A percentile compares a stretch with the other conserved stretches of the same genome.
Evolutionary conservation across 1,140 invertebrate genomes (phyloP).

Genomic region (Pseudomyrmex concolor): DNA sequence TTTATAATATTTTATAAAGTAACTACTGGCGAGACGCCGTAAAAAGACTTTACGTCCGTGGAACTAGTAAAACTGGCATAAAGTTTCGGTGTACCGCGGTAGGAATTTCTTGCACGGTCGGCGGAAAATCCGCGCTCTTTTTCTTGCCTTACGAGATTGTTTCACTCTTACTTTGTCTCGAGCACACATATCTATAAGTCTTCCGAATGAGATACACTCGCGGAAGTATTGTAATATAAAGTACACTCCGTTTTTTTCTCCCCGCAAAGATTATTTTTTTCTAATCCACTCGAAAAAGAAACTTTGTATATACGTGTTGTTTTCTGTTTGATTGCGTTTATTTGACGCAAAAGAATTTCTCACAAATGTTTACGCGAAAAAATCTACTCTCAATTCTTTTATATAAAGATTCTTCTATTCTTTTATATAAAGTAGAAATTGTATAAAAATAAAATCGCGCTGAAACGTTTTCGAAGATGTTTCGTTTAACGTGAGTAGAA

Average conservation of each 20-base stretch:
- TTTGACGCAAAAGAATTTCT: not conserved
- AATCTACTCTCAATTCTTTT: no score
- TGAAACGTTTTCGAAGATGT: not conserved
- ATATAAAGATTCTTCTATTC: no score
- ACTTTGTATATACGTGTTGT: not conserved
- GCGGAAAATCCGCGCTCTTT: slow-evolving; percentile 52
- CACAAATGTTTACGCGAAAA: no score
- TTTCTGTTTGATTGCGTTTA: slow-evolving; percentile 15
- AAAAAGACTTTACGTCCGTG: slow-evolving; percentile 53
- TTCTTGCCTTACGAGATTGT: slow-evolving; percentile 27
- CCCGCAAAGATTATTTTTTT: slow-evolving; percentile 42
- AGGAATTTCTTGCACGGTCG: slow-evolving; percentile 54
- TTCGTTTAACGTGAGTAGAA: not conserved
- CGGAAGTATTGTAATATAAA: slow-evolving; percentile 40
- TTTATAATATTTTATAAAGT: slow-evolving; percentile 59
- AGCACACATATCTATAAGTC: slow-evolving; percentile 54
- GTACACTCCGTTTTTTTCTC: not conserved
- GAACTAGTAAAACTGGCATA: slow-evolving; percentile 49
- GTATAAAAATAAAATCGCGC: not conserved
- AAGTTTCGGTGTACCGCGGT: slow-evolving; percentile 40
- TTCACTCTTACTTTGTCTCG: slow-evolving; percentile 62
- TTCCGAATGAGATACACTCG: slow-evolving; percentile 42
- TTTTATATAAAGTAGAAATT: not conserved
- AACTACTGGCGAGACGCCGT: slow-evolving; percentile 22
- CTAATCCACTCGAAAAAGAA: slow-evolving; percentile 26